A percentile compares a stretch with the other conserved stretches of the same genome.
Conservation (phyloP, 2,113 vertebrate species). For the Tyto alba region DNA sequence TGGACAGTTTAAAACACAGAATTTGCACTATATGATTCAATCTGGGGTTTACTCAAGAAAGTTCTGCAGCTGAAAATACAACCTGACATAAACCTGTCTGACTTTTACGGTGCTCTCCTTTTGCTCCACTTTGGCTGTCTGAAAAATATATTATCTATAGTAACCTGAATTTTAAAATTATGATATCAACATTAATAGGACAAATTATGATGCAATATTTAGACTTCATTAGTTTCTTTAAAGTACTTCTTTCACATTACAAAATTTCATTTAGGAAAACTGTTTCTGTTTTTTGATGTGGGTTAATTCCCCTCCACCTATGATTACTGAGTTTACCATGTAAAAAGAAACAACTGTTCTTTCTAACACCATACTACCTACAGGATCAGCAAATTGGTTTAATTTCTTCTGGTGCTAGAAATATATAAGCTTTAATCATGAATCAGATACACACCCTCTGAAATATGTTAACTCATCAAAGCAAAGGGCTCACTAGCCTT, state of each 20-base stretch:
- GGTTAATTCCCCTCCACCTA: conserved; percentile 23
- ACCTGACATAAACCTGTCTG: not conserved
- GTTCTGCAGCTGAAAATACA: not conserved
- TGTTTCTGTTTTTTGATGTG: conserved; percentile 44
- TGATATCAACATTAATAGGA: conserved; percentile 15
- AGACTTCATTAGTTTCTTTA: conserved; percentile 31
- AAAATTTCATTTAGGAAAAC: conserved; percentile 31
- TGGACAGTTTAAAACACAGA: not conserved
- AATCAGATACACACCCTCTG: conserved; percentile 46
- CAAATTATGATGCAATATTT: conserved; percentile 51
- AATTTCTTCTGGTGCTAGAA: conserved; percentile 54
- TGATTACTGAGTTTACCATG: conserved; percentile 43
- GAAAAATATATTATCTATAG: conserved; percentile 6
- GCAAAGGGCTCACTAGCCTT: not conserved
- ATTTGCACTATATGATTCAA: not conserved
- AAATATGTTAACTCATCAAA: conserved; percentile 58
- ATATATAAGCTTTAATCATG: conserved; percentile 56
- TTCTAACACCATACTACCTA: conserved; percentile 27
- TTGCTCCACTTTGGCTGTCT: not conserved
- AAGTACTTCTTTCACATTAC: conserved; percentile 41
- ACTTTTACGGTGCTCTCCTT: not conserved
- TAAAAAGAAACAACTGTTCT: conserved; percentile 43
- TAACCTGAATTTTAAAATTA: conserved; percentile 15
- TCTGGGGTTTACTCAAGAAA: not conserved
- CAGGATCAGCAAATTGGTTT: conserved; percentile 38